Evolutionary conservation across 2,888 invertebrate species (phyloP).

Genomic region (Temnothorax unifasciatus): DNA sequence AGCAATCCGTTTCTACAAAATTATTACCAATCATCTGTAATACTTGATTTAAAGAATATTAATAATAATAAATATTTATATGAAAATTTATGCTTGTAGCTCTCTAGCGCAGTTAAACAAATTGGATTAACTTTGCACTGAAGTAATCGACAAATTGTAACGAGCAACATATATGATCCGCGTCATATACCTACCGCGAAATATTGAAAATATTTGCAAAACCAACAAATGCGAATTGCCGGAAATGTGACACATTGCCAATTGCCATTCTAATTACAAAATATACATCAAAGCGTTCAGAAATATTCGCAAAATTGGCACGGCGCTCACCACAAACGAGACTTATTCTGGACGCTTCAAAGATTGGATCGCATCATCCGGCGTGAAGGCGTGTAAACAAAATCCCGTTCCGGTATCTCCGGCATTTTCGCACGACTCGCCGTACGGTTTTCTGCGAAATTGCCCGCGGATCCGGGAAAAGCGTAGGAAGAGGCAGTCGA

Average conservation of each 20-base stretch:
- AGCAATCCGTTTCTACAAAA: not conserved
- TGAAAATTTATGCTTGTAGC: not conserved
- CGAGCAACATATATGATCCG: not conserved
- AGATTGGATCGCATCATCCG: conserved; percentile 37
- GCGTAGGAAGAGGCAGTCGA: conserved; percentile 32
- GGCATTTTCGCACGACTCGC: conserved; percentile 24
- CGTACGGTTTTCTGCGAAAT: conserved; percentile 29
- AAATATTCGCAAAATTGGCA: conserved; percentile 40
- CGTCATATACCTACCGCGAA: not conserved
- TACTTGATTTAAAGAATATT: conserved; percentile 1
- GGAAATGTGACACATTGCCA: not conserved
- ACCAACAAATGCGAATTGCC: not conserved
- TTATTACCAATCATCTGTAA: conserved; percentile 5
- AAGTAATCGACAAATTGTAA: conserved; percentile 28
- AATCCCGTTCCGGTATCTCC: conserved; percentile 13
- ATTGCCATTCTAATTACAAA: not conserved
- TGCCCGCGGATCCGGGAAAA: conserved; percentile 27
- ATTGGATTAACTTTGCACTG: conserved; percentile 23
- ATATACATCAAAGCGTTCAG: conserved; percentile 9
- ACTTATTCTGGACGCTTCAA: conserved; percentile 45
- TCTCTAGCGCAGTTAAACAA: conserved; percentile 11
- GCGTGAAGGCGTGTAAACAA: conserved; percentile 37
- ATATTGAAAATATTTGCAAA: not conserved
- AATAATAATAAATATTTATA: conserved; percentile 9
- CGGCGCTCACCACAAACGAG: conserved; percentile 10